Evolutionary conservation across 2,888 invertebrate genomes (phyloP).

Genomic region (Tetropium fuscum): DNA sequence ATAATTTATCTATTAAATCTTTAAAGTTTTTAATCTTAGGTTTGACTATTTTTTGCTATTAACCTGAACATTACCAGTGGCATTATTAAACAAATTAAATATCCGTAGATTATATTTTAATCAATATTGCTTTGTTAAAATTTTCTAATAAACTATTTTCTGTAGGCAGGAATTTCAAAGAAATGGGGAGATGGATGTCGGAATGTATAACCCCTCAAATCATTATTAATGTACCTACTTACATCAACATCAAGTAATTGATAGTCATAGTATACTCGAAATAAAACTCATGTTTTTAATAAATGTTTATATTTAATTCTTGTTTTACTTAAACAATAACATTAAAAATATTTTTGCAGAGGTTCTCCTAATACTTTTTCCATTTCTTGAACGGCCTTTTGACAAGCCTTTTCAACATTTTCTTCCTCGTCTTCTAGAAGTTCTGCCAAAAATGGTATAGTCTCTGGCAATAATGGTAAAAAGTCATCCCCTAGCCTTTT

Average conservation of each 20-base stretch:
- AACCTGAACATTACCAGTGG: too few relatives aligned
- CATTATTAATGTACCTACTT: conserved; percentile 13
- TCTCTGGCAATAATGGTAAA: conserved; percentile 89
- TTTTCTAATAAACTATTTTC: conserved; percentile 4
- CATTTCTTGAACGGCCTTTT: conserved; percentile 84
- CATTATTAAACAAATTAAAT: not conserved
- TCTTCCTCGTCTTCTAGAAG: conserved; percentile 91
- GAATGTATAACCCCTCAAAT: not conserved
- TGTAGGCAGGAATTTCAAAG: conserved; percentile 15
- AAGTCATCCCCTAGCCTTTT: conserved; percentile 90
- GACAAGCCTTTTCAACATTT: conserved; percentile 83
- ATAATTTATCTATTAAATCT: too few relatives aligned
- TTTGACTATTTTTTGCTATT: too few relatives aligned
- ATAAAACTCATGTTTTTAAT: not conserved
- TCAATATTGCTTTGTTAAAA: not conserved
- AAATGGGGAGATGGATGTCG: conserved; percentile 4
- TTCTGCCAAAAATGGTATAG: conserved; percentile 94
- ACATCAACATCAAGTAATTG: too few relatives aligned
- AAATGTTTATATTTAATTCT: not conserved
- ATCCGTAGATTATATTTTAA: not conserved
- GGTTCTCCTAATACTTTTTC: conserved; percentile 92
- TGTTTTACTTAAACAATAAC: not conserved
- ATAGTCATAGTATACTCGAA: conserved; percentile 4
- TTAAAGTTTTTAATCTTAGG: too few relatives aligned
- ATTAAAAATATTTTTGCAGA: conserved; percentile 86